Evolutionary conservation across 1,140 invertebrate genomes (phyloP).

Genomic region (Platyura marginata): DNA sequence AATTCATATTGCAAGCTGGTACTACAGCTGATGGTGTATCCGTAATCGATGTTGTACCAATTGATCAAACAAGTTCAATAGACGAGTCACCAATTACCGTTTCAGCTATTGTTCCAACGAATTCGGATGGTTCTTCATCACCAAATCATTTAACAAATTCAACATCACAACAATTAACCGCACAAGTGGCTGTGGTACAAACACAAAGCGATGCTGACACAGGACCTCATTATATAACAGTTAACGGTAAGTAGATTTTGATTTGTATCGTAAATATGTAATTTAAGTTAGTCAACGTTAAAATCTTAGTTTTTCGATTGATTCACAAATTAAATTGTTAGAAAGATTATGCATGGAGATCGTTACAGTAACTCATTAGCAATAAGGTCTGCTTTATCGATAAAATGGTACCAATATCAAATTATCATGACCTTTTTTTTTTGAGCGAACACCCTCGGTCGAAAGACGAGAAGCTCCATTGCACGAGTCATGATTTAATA

Average conservation of each 20-base stretch:
- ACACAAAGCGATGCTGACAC: slow-evolving; percentile 12
- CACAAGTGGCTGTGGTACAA: slow-evolving; percentile 19
- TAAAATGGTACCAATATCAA: too few relatives aligned
- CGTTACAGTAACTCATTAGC: too few relatives aligned
- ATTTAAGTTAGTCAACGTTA: too few relatives aligned
- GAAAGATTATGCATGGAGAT: too few relatives aligned
- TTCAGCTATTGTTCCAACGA: slow-evolving; percentile 7
- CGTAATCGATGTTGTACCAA: slow-evolving; percentile 20
- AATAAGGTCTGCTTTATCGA: too few relatives aligned
- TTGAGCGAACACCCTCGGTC: too few relatives aligned
- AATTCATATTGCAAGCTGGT: slow-evolving; percentile 6
- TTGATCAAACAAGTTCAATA: slow-evolving; percentile 20
- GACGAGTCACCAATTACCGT: slow-evolving; percentile 10
- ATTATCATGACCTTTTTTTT: too few relatives aligned
- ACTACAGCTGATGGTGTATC: slow-evolving; percentile 9
- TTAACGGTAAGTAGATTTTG: slow-evolving; percentile 15
- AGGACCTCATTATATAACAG: slow-evolving; percentile 17
- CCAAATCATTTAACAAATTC: slow-evolving; percentile 13
- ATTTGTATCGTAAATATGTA: too few relatives aligned
- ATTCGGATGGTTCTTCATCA: slow-evolving; percentile 9
- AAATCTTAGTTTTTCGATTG: too few relatives aligned
- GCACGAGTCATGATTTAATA: too few relatives aligned
- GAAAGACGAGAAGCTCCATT: too few relatives aligned
- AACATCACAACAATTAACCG: slow-evolving; percentile 18
- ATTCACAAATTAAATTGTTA: too few relatives aligned